Percentiles rank a stretch among this genome's conserved stretches.
Conservation (phyloP, 2,113 vertebrate species). For the Nycticryphes semicollaris region DNA sequence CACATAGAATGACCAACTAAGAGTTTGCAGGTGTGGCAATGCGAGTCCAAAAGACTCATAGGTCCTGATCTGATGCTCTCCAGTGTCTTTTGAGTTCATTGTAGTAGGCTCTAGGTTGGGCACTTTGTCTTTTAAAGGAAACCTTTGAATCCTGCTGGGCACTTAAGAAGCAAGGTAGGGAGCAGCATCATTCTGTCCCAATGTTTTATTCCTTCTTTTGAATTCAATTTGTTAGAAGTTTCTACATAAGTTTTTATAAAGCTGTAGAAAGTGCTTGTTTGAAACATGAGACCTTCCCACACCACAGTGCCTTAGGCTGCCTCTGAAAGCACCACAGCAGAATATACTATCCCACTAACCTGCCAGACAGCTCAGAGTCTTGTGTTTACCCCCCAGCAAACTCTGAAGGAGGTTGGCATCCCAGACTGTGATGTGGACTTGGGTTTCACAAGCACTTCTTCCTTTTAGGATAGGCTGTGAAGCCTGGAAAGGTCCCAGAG, state of each 20-base stretch:
- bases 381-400: neutral
- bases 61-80: neutral
- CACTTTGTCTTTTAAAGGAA: neutral
- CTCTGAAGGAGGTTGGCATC: neutral
- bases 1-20: neutral
- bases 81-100: neutral
- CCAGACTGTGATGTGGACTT: neutral
- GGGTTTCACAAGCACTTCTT: neutral
- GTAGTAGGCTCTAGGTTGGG: neutral
- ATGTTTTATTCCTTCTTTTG: neutral
- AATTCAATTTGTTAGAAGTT: neutral
- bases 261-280: neutral
- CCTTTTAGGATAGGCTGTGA: neutral
- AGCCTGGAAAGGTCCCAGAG: neutral
- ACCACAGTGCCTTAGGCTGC: neutral
- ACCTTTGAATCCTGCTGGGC: neutral
- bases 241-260: neutral
- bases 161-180: neutral
- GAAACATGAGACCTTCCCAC: neutral
- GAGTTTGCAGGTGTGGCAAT: neutral
- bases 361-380: neutral
- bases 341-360: neutral
- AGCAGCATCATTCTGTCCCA: neutral
- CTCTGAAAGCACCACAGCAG: neutral
- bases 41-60: fast-evolving